Evolutionary conservation across 2,113 vertebrate species (phyloP).

Genomic region (Scomber japonicus): DNA sequence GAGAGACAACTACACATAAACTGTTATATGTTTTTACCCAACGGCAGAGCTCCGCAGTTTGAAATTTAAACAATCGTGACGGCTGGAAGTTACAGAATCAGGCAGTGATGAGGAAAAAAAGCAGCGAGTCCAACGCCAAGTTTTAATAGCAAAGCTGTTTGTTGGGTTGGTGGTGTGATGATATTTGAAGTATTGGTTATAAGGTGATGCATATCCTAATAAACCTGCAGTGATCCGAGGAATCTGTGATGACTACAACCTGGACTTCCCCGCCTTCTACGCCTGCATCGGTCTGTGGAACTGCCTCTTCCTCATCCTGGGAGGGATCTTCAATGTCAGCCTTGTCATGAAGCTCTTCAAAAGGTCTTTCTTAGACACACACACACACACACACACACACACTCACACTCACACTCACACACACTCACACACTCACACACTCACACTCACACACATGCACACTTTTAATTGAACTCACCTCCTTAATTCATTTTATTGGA

Average conservation of each 20-base stretch:
- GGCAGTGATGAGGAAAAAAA: conserved; percentile 29
- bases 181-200: conserved; percentile 58
- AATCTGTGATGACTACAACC: conserved; percentile 95
- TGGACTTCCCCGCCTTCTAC: conserved; percentile 96
- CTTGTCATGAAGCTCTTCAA: conserved; percentile 98
- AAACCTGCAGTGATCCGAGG: conserved; percentile 90
- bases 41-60: conserved; percentile 28
- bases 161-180: conserved; percentile 51
- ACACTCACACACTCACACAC: too few species aligned
- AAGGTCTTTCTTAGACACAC: conserved; percentile 84
- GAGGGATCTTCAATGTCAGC: conserved; percentile 95
- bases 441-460: too few species aligned
- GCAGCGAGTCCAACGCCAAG: conserved; percentile 30
- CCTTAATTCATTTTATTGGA: conserved; percentile 21
- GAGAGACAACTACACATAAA: conserved; percentile 34
- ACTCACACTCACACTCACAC: too few species aligned
- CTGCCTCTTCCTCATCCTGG: conserved; percentile 95
- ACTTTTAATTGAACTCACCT: background rate
- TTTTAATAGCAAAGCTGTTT: conserved; percentile 56
- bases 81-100: conserved; percentile 47
- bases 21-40: conserved; percentile 13
- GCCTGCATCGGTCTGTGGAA: conserved; percentile 99
- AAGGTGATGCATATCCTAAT: too few species aligned
- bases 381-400: too few species aligned
- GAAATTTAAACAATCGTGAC: conserved; percentile 52